Evolutionary conservation across 2,797 vertebrate genomes (phyloP).

Genomic region (Vipera latastei): DNA sequence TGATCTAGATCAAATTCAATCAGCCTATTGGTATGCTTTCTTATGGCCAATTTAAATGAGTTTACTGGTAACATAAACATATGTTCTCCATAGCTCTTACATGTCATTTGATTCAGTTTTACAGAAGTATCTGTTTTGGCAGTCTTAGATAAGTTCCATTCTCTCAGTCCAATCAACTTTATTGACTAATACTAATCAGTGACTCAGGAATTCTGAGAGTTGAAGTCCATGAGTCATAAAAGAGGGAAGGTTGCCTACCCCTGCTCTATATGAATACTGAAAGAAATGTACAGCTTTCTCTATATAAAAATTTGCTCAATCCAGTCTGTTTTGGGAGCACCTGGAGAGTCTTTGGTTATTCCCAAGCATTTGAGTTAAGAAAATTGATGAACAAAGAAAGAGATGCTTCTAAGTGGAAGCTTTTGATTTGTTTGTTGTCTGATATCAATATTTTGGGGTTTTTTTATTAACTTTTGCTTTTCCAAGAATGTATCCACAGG

Average conservation of each 20-base stretch:
- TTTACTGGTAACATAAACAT: background rate
- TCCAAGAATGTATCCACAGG: background rate
- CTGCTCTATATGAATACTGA: background rate
- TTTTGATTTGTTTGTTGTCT: background rate
- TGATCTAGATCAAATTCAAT: background rate
- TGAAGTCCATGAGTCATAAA: no score
- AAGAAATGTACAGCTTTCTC: background rate
- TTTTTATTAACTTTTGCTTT: background rate
- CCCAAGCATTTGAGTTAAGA: background rate
- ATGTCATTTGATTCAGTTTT: background rate
- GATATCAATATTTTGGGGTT: background rate
- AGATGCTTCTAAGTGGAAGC: background rate
- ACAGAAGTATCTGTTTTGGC: background rate
- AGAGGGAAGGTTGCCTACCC: no score
- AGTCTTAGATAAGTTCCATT: background rate
- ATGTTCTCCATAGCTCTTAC: background rate
- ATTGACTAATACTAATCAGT: background rate
- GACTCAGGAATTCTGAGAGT: no score
- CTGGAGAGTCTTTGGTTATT: background rate
- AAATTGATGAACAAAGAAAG: background rate
- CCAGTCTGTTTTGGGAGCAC: background rate
- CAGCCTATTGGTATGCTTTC: background rate
- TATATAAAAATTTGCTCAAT: background rate
- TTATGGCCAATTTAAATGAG: background rate
- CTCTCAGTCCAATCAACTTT: background rate